A percentile compares a stretch with the other conserved stretches of the same genome.
phyloP scores from a whole-genome alignment of 2,888 invertebrate genomes.

The Toxonevra muliebris region DNA sequence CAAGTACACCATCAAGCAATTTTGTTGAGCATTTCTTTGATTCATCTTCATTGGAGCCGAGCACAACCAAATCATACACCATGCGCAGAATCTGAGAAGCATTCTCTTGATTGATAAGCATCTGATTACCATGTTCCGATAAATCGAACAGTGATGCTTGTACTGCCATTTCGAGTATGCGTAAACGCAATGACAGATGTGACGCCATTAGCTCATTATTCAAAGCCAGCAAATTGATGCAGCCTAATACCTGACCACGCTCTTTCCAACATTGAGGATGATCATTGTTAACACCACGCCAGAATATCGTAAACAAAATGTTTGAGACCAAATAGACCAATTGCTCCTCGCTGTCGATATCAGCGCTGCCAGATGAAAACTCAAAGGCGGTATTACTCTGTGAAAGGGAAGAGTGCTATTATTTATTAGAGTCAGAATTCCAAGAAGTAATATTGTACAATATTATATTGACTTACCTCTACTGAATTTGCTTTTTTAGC shows the following conservation, averaged over 20 bases:
- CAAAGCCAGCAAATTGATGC: slow-evolving; percentile 69
- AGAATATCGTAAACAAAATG: slow-evolving; percentile 69
- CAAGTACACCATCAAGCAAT: slow-evolving; percentile 69
- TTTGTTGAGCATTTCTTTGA: slow-evolving; percentile 67
- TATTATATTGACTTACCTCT: slow-evolving; percentile 44
- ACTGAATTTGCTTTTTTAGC: slow-evolving; percentile 55
- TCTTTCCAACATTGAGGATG: slow-evolving; percentile 70
- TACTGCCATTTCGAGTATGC: slow-evolving; percentile 70
- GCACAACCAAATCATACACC: slow-evolving; percentile 69
- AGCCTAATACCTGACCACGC: slow-evolving; percentile 70
- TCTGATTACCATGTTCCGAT: slow-evolving; percentile 66
- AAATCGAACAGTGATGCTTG: slow-evolving; percentile 70
- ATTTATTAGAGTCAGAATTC: not conserved
- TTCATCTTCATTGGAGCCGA: slow-evolving; percentile 67
- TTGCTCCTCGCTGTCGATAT: slow-evolving; percentile 68
- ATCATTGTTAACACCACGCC: slow-evolving; percentile 70
- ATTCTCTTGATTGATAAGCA: slow-evolving; percentile 67
- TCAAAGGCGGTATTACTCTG: slow-evolving; percentile 47
- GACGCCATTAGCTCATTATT: slow-evolving; percentile 69
- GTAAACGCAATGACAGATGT: slow-evolving; percentile 68
- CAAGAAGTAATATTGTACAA: not conserved
- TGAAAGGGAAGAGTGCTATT: not conserved
- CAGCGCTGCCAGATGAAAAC: slow-evolving; percentile 59
- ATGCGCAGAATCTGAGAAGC: slow-evolving; percentile 69
- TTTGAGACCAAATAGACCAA: slow-evolving; percentile 69